Conservation (phyloP, 2,113 vertebrate genomes). For the Spea bombifrons region DNA sequence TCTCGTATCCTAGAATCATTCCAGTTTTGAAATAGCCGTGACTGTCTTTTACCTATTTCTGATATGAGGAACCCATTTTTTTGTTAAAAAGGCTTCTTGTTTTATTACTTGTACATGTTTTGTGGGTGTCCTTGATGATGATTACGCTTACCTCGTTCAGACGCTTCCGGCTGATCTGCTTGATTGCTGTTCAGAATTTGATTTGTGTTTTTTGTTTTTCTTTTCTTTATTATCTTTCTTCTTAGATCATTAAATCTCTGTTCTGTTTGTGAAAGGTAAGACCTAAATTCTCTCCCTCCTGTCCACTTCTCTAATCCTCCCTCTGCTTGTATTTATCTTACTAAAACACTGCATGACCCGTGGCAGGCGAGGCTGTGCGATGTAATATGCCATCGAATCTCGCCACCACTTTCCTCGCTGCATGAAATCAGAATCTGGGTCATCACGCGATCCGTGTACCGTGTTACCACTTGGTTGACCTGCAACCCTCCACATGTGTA, state of each 20-base stretch:
- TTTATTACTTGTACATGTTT: not conserved
- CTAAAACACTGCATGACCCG: constrained; percentile 7
- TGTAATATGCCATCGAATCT: constrained; percentile 66
- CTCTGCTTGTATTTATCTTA: not conserved
- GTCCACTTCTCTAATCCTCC: constrained; percentile 52
- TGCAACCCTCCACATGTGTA: no score
- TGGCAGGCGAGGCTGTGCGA: constrained; percentile 52
- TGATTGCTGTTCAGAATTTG: not conserved
- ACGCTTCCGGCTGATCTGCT: not conserved
- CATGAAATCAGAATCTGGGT: constrained; percentile 71
- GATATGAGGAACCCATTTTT: no score
- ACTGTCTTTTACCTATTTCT: no score
- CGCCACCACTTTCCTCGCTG: constrained; percentile 59
- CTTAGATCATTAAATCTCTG: constrained; percentile 99
- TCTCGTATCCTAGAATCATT: no score
- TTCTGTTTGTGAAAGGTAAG: constrained; percentile 99
- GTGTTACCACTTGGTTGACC: no score
- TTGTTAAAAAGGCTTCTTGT: no score
- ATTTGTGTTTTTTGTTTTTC: constrained; percentile 26
- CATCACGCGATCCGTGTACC: no score
- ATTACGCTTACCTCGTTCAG: not conserved
- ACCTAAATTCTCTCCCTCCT: constrained; percentile 70
- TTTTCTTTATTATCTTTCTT: constrained; percentile 78
- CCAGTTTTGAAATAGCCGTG: no score
- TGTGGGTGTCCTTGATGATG: not conserved